A percentile compares a stretch with the other conserved stretches of the same genome.
phyloP scores from a whole-genome alignment of 2,113 vertebrate genomes.

The Pachyramphus minor region DNA sequence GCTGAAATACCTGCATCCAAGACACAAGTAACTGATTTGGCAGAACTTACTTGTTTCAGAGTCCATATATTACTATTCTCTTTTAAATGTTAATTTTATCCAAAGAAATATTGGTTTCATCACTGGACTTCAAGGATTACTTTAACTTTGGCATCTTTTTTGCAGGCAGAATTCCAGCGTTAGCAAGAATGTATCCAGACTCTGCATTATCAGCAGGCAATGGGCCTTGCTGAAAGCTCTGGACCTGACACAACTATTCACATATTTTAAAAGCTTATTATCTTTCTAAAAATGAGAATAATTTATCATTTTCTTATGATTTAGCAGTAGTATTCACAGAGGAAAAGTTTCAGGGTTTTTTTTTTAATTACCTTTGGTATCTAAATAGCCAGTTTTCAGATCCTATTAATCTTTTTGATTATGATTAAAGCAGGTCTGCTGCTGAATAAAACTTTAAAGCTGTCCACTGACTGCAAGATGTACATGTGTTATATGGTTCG shows the following conservation, averaged over 20 bases:
- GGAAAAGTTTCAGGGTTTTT: background rate
- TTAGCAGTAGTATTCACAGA: background rate
- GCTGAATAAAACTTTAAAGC: background rate
- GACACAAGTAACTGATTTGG: background rate
- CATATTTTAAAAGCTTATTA: background rate
- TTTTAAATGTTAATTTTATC: constrained; percentile 1
- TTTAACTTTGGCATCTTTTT: background rate
- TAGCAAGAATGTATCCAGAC: background rate
- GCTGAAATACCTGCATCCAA: background rate
- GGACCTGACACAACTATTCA: background rate
- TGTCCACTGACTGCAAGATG: background rate
- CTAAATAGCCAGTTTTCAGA: background rate
- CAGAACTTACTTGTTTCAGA: background rate
- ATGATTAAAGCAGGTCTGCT: background rate
- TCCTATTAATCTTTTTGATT: background rate
- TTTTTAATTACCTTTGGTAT: background rate
- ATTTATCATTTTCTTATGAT: background rate
- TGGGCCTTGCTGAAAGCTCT: background rate
- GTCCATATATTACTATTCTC: background rate
- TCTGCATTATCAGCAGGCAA: background rate
- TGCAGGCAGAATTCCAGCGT: background rate
- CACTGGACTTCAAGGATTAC: background rate
- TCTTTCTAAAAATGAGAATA: background rate
- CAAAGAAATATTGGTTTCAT: background rate
- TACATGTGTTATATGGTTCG: background rate